phyloP scores from a whole-genome alignment of 2,888 invertebrate genomes.

The Himalopsyche anomala region DNA sequence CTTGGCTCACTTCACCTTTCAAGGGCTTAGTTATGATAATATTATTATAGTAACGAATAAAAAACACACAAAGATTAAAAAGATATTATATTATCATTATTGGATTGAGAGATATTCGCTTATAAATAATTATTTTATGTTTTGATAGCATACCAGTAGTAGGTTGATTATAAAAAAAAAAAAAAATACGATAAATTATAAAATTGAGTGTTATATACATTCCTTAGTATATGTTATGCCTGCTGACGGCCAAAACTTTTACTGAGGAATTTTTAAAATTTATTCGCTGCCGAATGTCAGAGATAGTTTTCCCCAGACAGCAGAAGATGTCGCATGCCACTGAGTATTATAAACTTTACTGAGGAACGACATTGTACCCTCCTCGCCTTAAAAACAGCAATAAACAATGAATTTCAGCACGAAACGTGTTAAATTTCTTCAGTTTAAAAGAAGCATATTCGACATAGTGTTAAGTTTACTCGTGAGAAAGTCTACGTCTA shows the following conservation, averaged over 20 bases:
- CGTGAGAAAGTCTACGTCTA: not conserved
- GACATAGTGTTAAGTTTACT: not conserved
- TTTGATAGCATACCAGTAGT: too few species aligned
- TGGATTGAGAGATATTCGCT: too few species aligned
- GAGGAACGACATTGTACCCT: not conserved
- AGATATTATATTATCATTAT: too few species aligned
- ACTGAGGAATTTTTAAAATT: not conserved
- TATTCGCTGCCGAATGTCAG: not conserved
- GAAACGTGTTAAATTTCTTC: slow-evolving; percentile 8
- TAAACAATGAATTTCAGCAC: slow-evolving; percentile 26
- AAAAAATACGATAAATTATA: too few species aligned
- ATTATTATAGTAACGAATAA: too few species aligned
- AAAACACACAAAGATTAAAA: too few species aligned
- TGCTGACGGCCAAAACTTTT: not conserved
- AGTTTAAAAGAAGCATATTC: slow-evolving; percentile 28
- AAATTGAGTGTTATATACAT: too few species aligned
- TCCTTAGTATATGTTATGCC: too few species aligned
- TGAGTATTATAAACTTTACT: slow-evolving; percentile 11
- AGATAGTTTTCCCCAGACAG: not conserved
- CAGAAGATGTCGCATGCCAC: not conserved
- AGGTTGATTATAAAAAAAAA: too few species aligned
- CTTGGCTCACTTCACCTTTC: too few species aligned
- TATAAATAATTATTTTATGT: too few species aligned
- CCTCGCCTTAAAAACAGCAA: not conserved
- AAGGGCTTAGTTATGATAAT: too few species aligned